Evolutionary conservation across 1,140 invertebrate species (phyloP).

Genomic region (Drosophila subobscura): DNA sequence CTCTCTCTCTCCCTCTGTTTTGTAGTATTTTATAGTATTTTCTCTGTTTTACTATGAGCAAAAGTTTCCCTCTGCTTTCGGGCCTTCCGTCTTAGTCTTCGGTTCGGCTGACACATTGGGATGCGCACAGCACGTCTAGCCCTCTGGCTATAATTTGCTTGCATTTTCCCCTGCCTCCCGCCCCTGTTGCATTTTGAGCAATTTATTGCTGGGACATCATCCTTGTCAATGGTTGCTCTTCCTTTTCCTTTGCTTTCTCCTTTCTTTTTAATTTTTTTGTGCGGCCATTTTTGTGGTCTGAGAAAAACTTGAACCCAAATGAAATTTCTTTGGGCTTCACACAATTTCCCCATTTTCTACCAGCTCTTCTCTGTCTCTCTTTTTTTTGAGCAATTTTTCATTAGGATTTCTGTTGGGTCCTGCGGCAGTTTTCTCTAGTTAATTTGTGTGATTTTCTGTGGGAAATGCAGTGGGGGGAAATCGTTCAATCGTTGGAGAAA

Average conservation of each 20-base stretch:
- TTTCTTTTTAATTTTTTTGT: not conserved
- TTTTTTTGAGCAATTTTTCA: slow-evolving; percentile 57
- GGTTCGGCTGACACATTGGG: not conserved
- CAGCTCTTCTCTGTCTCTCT: not conserved
- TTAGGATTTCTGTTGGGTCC: slow-evolving; percentile 63
- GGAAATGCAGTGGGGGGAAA: not conserved
- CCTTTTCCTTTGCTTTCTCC: not conserved
- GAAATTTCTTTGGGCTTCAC: slow-evolving; percentile 33
- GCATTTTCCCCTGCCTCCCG: slow-evolving; percentile 37
- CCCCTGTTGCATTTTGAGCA: slow-evolving; percentile 61
- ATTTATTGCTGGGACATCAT: slow-evolving; percentile 66
- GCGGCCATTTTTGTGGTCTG: slow-evolving; percentile 48
- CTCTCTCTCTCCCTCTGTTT: slow-evolving; percentile 6
- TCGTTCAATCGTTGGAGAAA: not conserved
- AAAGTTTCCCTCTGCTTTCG: slow-evolving; percentile 18
- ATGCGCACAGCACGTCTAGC: not conserved
- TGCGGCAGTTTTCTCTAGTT: slow-evolving; percentile 79
- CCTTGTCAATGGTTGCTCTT: slow-evolving; percentile 34
- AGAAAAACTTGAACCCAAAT: slow-evolving; percentile 53
- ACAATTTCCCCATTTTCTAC: not conserved
- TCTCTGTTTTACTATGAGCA: slow-evolving; percentile 22
- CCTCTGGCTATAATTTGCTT: slow-evolving; percentile 67
- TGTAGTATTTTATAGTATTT: slow-evolving; percentile 51
- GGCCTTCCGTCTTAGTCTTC: slow-evolving; percentile 5
- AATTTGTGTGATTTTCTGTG: slow-evolving; percentile 79